Conservation (phyloP, 2,113 vertebrate species). For the Rynchops niger region DNA sequence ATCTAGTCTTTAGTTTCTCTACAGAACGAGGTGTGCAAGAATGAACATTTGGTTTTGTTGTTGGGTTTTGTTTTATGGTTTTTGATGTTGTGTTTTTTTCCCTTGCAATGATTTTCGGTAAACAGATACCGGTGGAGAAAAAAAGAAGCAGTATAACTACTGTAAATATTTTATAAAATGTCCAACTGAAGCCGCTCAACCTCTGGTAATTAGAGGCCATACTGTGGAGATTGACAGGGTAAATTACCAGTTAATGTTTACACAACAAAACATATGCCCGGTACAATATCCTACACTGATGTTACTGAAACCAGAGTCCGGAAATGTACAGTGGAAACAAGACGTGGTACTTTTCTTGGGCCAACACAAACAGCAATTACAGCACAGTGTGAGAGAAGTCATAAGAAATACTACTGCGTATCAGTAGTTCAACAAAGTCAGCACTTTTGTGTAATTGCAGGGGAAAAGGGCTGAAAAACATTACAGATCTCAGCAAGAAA, state of each 20-base stretch:
- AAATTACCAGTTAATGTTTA: constrained; percentile 86
- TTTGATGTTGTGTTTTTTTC: background rate
- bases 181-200: constrained; percentile 66
- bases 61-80: background rate
- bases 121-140: constrained; percentile 26
- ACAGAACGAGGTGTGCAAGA: background rate
- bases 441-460: constrained; percentile 86
- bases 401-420: constrained; percentile 85
- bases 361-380: constrained; percentile 94
- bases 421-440: constrained; percentile 80
- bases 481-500: constrained; percentile 75
- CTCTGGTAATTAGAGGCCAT: constrained; percentile 72
- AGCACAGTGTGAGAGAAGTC: constrained; percentile 80
- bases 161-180: constrained; percentile 72
- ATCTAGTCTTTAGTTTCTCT: background rate
- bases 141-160: constrained; percentile 7
- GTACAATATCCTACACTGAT: constrained; percentile 85
- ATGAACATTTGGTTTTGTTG: background rate
- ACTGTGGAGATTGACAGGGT: constrained; percentile 71
- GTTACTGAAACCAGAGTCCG: constrained; percentile 82
- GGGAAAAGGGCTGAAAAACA: constrained; percentile 71
- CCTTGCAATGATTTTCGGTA: constrained; percentile 5
- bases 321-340: constrained; percentile 85
- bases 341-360: constrained; percentile 76
- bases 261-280: constrained; percentile 83